Conservation (phyloP, 2,797 vertebrate genomes). For the Smutsia gigantea region DNA sequence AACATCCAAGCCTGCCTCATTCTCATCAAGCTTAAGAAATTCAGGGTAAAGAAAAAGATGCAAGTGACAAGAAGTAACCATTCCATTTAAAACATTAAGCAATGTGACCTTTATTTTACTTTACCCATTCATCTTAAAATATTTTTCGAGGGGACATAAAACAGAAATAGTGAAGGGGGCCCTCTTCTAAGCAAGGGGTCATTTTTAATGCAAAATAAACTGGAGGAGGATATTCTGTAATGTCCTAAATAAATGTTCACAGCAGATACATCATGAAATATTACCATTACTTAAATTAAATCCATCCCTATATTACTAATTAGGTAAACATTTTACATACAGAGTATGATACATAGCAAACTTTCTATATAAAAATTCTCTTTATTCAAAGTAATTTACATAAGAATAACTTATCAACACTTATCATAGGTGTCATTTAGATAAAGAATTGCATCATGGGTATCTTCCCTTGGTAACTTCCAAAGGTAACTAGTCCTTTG, state of each 20-base stretch:
- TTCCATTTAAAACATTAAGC: not conserved
- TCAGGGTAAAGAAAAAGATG: not conserved
- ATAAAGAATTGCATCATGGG: not conserved
- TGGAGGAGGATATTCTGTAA: not conserved
- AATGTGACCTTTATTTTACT: not conserved
- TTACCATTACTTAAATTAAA: not conserved
- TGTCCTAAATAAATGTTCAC: not conserved
- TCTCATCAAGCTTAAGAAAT: not conserved
- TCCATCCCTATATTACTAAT: not conserved
- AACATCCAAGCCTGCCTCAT: too few species aligned
- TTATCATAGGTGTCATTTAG: not conserved
- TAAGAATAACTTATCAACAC: not conserved
- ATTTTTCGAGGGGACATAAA: not conserved
- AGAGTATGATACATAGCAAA: not conserved
- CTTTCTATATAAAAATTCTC: not conserved
- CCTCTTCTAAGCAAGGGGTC: not conserved
- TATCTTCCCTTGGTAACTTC: not conserved
- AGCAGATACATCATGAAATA: not conserved
- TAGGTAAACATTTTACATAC: not conserved
- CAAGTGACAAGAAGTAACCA: not conserved
- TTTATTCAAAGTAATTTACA: conserved; percentile 14
- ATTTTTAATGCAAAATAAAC: not conserved
- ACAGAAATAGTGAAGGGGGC: not conserved
- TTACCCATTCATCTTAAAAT: not conserved
- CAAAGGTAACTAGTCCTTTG: not conserved